A percentile compares a stretch with the other conserved stretches of the same genome.
Conservation (phyloP, 2,113 vertebrate genomes). For the Toxotes chatareus region DNA sequence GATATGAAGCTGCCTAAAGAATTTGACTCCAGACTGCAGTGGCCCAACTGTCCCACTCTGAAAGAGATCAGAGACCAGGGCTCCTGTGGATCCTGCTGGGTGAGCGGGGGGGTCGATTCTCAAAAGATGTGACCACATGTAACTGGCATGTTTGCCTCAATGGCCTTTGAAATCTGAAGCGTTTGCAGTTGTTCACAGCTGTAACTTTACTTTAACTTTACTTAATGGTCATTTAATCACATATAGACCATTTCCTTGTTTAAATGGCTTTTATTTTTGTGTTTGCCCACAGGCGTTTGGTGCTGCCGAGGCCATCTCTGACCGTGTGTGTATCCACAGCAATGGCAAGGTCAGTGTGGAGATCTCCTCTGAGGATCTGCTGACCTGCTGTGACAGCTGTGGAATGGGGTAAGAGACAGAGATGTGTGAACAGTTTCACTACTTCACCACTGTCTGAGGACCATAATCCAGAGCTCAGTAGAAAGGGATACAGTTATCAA, state of each 20-base stretch:
- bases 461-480: not conserved
- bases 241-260: not conserved
- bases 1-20: slow-evolving; percentile 83
- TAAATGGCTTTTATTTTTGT: not conserved
- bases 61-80: slow-evolving; percentile 96
- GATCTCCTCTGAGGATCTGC: slow-evolving; percentile 93
- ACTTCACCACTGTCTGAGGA: not conserved
- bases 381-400: slow-evolving; percentile 87
- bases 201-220: not conserved
- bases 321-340: slow-evolving; percentile 92
- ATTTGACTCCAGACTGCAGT: slow-evolving; percentile 91
- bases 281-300: slow-evolving; percentile 89
- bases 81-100: slow-evolving; percentile 99
- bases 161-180: too few species aligned
- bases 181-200: too few species aligned
- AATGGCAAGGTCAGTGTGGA: slow-evolving; percentile 88
- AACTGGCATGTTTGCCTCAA: too few species aligned
- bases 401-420: slow-evolving; percentile 80
- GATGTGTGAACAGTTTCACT: not conserved
- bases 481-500: not conserved
- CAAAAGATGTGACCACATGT: too few species aligned
- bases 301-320: slow-evolving; percentile 93
- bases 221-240: not conserved
- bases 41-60: slow-evolving; percentile 95
- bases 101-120: slow-evolving; percentile 61